These are phyloP conservation scores for Podarcis raffonei DNA, from an alignment of 2,113 vertebrate genomes.

Conservation along the genomic window DNA sequence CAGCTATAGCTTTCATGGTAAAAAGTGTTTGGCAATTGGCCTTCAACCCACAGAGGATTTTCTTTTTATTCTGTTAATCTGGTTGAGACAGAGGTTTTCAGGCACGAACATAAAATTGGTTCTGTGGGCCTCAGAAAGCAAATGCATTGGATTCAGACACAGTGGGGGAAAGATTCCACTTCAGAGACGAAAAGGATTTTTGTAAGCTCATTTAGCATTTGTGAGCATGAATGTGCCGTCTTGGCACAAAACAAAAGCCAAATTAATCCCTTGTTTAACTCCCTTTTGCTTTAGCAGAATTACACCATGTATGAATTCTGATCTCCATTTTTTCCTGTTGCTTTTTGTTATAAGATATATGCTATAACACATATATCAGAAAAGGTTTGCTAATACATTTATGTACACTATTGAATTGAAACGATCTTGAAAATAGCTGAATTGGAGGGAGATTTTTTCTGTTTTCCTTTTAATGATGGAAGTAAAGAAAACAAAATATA, in stretches of 20 bases:
- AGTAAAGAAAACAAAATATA: not conserved
- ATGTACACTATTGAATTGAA: not conserved
- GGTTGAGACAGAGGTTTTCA: constrained; percentile 42
- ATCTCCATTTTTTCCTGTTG: not conserved
- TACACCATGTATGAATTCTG: constrained; percentile 6
- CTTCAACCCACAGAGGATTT: constrained; percentile 1
- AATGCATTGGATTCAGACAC: constrained; percentile 63
- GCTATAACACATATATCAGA: constrained; percentile 14
- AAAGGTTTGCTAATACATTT: not conserved
- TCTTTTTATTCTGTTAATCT: constrained; percentile 36
- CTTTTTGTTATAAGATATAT: constrained; percentile 18
- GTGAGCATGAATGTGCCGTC: constrained; percentile 44
- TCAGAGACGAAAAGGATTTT: constrained; percentile 55
- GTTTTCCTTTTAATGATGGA: not conserved
- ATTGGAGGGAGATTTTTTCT: not conserved
- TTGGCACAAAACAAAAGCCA: constrained; percentile 49
- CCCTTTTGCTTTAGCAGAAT: constrained; percentile 18
- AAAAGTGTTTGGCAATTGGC: constrained; percentile 4
- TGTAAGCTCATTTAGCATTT: constrained; percentile 45
- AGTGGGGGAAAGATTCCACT: constrained; percentile 53
- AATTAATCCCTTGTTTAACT: constrained; percentile 26
- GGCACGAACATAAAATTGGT: not conserved
- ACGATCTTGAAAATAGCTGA: not conserved
- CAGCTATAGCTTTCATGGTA: not conserved
- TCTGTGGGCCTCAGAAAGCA: constrained; percentile 47